These are phyloP conservation scores for Hirudo medicinalis DNA, from an alignment of 1,140 invertebrate species.

Conservation along the genomic window DNA sequence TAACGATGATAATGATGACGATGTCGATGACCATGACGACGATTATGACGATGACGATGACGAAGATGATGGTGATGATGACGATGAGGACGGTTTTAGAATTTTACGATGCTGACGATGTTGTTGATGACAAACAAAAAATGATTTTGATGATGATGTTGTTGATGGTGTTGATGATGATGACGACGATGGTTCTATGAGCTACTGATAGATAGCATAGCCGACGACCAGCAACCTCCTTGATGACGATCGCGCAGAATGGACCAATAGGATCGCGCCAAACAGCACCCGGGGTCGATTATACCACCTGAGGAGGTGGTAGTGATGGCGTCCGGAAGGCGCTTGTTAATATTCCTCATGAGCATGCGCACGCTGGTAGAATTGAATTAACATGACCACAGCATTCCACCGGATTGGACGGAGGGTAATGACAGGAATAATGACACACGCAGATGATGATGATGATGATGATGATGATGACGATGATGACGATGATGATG, in stretches of 20 bases:
- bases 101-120: neutral
- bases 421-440: no score
- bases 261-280: neutral
- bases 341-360: no score
- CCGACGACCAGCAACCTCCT: no score
- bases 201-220: neutral
- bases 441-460: neutral
- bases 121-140: neutral
- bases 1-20: neutral
- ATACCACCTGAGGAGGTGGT: no score
- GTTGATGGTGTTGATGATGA: neutral
- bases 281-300: no score
- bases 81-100: neutral
- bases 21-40: neutral
- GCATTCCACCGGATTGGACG: no score
- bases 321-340: no score
- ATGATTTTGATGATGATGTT: neutral
- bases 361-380: no score
- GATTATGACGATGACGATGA: neutral
- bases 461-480: neutral
- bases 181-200: neutral
- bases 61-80: neutral
- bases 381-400: no score
- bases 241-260: neutral
- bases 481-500: slow-evolving; percentile 1